Conservation (phyloP, 2,797 vertebrate genomes). For the Pangasius krempfi region DNA sequence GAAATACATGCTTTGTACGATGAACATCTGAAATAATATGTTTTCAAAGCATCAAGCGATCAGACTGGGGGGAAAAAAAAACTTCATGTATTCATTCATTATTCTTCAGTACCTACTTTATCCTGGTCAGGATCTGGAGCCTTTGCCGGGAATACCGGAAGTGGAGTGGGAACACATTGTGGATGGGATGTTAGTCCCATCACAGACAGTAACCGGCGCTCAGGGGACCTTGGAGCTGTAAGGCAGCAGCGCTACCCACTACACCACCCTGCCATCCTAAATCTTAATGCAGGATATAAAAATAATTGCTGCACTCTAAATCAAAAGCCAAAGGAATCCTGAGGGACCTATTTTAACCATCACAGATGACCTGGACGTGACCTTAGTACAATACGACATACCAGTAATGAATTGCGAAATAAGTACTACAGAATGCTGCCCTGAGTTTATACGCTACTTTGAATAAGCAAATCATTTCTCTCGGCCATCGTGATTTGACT, state of each 20-base stretch:
- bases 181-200: not conserved
- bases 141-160: not conserved
- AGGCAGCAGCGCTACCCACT: not conserved
- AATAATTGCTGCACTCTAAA: not conserved
- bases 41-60: not conserved
- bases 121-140: not conserved
- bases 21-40: too few relatives aligned
- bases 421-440: conserved; percentile 7
- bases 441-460: not conserved
- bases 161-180: not conserved
- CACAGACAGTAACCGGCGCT: not conserved
- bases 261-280: not conserved
- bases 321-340: not conserved
- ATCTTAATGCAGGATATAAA: conserved; percentile 2
- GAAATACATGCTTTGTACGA: not conserved
- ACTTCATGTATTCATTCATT: not conserved
- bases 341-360: not conserved
- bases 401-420: not conserved
- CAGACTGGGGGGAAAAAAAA: not conserved
- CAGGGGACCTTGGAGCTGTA: not conserved
- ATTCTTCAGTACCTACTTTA: not conserved
- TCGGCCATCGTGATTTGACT: conserved; percentile 38
- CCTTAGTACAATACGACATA: not conserved
- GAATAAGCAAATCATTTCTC: conserved; percentile 37
- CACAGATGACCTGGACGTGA: not conserved